Base-by-base conservation (phyloP, 2,888 invertebrate species). In the Cartodere bifasciata region DNA sequence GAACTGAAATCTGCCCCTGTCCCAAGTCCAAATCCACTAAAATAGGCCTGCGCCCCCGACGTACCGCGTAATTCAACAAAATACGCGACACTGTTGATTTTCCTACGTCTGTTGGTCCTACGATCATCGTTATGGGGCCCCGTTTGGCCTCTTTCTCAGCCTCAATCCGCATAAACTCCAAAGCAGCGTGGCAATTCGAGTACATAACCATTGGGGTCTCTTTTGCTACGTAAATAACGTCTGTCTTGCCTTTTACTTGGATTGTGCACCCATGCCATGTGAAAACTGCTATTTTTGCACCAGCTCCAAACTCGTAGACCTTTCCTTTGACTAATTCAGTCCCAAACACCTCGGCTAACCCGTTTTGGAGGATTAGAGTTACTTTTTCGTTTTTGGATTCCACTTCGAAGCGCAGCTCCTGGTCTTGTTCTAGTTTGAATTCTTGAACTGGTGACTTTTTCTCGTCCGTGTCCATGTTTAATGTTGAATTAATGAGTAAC, bases 121-220 rank as follows among this genome's bases (percentile, higher is more conserved):
- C 91, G 1, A 95, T 63, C 81, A 95, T 81, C 1, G 81, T 75
- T 16, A 85, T 80, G 0, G 91, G 91, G 0, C 91, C 91, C 39
- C 79, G 65, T 2, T 68, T 68, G 38, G 69, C 68, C 22, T 69
- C 69, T 45, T 75, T 74, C 44, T 88, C 90, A 0, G 92, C 87
- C 16, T 76, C 74, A 22, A 75, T 69, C 39, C 97, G 66, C 62
- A 92, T 72, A 46, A 88, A 81, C 54, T 98, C 97, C 39, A 98
- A 64, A 0, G 90, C 92, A 6, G 87, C 88, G 58, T 98, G 97
- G 11, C 88, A 86, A 59, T 98, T 98, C 3, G 94, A 65, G 56
- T 98, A 98, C 41, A 92, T 78, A 44, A 79, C 76, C 92, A 94
- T 95, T 1, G 95, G 95, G 0, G 97, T 97, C 54, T 95, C 92